phyloP scores from a whole-genome alignment of 1,140 invertebrate species.

The Heliothis virescens region DNA sequence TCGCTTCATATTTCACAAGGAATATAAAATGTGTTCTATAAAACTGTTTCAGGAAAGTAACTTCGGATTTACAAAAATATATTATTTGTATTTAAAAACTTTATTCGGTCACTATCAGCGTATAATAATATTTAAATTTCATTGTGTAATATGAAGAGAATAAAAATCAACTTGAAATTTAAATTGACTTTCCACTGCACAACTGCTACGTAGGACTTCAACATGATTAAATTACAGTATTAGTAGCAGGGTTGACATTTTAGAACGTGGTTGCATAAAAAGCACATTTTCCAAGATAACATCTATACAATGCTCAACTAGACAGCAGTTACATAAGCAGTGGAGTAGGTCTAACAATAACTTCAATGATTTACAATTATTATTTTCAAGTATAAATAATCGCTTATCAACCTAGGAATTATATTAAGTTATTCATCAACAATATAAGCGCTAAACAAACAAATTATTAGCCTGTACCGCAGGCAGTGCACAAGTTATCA shows the following conservation, averaged over 20 bases:
- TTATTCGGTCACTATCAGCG: constrained; percentile 39
- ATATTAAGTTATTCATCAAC: constrained; percentile 51
- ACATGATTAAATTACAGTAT: constrained; percentile 1
- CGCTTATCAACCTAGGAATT: constrained; percentile 50
- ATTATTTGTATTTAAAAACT: constrained; percentile 52
- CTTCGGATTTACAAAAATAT: constrained; percentile 53
- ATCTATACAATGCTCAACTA: constrained; percentile 35
- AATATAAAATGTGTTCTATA: constrained; percentile 46
- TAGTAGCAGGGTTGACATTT: background rate
- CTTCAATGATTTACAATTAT: constrained; percentile 43
- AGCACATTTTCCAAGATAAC: constrained; percentile 43
- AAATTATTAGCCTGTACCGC: constrained; percentile 18
- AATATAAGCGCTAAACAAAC: constrained; percentile 52
- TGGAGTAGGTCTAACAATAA: constrained; percentile 50
- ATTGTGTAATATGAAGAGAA: constrained; percentile 52
- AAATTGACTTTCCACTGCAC: constrained; percentile 43
- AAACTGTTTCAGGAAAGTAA: constrained; percentile 40
- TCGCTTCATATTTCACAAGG: constrained; percentile 54
- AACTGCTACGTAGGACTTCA: constrained; percentile 16
- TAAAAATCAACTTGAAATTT: constrained; percentile 30
- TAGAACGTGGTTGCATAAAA: constrained; percentile 13
- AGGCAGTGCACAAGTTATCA: constrained; percentile 6
- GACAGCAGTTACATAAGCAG: constrained; percentile 41
- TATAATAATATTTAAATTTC: constrained; percentile 39
- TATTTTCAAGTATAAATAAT: constrained; percentile 47